phyloP scores from a whole-genome alignment of 2,113 vertebrate genomes.

The Scytalopus superciliaris region DNA sequence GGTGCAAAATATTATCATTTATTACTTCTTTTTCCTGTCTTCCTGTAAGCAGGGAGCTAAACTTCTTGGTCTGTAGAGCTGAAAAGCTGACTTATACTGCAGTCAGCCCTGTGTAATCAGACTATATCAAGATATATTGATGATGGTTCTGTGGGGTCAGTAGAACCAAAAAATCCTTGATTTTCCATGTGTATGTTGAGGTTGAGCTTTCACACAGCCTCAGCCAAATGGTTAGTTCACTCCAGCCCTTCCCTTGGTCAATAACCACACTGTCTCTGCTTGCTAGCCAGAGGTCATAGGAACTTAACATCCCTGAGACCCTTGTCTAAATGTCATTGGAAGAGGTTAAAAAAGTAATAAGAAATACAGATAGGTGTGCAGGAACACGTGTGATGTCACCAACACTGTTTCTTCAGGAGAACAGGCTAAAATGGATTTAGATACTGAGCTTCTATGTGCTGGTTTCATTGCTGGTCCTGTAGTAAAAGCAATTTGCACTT shows the following conservation, averaged over 20 bases:
- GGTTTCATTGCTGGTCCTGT: not conserved
- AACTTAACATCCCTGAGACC: not conserved
- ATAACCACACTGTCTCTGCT: not conserved
- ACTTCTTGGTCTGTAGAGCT: not conserved
- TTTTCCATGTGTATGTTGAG: not conserved
- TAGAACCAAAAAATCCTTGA: not conserved
- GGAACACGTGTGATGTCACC: fast-evolving
- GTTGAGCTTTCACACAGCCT: not conserved
- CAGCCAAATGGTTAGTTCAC: not conserved
- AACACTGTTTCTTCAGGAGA: not conserved
- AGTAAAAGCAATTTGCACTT: not conserved
- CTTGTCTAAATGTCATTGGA: not conserved
- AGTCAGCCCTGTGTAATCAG: not conserved
- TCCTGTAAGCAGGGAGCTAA: not conserved
- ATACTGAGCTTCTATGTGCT: not conserved
- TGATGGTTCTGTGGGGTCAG: not conserved
- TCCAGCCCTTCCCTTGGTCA: not conserved
- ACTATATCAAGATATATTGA: not conserved
- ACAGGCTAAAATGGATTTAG: not conserved
- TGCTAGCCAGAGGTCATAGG: not conserved
- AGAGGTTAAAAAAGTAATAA: not conserved
- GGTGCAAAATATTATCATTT: not conserved
- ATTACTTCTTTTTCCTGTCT: not conserved
- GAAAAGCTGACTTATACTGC: not conserved
- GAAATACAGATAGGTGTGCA: not conserved